Base-by-base conservation (phyloP, 2,113 vertebrate genomes). In the Prunella himalayana region DNA sequence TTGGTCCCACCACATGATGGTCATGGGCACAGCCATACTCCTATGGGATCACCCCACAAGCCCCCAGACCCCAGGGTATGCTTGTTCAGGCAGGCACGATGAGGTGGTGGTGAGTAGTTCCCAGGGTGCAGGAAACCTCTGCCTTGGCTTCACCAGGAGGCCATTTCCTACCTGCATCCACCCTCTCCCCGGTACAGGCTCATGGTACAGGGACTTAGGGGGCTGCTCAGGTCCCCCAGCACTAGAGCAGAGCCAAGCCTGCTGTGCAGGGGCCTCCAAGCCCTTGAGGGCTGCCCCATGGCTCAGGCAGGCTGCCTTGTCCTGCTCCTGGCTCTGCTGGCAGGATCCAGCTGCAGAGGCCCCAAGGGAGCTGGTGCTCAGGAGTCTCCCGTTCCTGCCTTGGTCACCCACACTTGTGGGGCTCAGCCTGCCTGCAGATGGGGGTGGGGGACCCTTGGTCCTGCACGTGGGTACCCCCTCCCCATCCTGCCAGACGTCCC, bases 301-400 rank as follows among this genome's bases (percentile, higher is more conserved):
- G 51, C 39, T 82, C 41, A 4, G 25, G 42, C 23, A 35, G 5
- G 17, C 23, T 0, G 1, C 22, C 15, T 28, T 5, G 0, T 57
- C 60, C 60, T 10, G 15, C 17, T 54, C 45, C 13, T 5, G 64
- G 22, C 35, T 5, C 53, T 4, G 0, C 14, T 4, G 56, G 20
- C 44, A 8, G 56, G 65, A 35, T 64, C 45, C 25, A 16, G n/a
- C 47, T 37, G 14, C 17, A 31, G 28, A 27, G 31, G 25, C 1
- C 0, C 14, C 0, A 0, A 11, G 37, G 82, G 35, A 73, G n/a
- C 54, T 42, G 14, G 0, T 2, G 9, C 60, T 41, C 7, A 0
- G 15, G 9, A 27, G 37, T 15, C 10, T 63, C 41, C n/a, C 17
- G 1, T 3, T 1, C 13, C 19, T 44, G 22, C 41, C 24, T 1